These are phyloP conservation scores for Bufo bufo DNA, from an alignment of 2,113 vertebrate species.

Conservation along the genomic window DNA sequence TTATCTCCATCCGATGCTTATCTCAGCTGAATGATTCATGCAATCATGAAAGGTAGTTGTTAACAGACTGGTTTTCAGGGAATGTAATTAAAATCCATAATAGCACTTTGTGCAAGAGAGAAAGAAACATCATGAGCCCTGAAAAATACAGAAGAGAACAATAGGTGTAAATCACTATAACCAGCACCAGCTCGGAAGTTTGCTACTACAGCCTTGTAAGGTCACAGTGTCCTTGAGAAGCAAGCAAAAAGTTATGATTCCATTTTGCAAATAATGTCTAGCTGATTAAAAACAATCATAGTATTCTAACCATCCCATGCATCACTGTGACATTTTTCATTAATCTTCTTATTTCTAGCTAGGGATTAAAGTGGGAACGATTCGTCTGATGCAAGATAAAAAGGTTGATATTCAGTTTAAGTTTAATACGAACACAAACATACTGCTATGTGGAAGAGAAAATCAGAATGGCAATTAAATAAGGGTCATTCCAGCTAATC, in stretches of 20 bases:
- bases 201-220: slow-evolving; percentile 52
- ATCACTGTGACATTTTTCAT: slow-evolving; percentile 61
- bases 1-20: slow-evolving; percentile 52
- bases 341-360: slow-evolving; percentile 62
- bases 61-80: slow-evolving; percentile 54
- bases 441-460: slow-evolving; percentile 18
- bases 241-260: slow-evolving; percentile 59
- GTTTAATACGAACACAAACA: slow-evolving; percentile 61
- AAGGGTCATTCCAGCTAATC: slow-evolving; percentile 42
- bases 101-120: slow-evolving; percentile 29
- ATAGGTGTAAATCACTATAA: slow-evolving; percentile 52
- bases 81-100: slow-evolving; percentile 57
- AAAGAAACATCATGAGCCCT: slow-evolving; percentile 37
- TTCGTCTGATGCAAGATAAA: slow-evolving; percentile 61
- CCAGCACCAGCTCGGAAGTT: slow-evolving; percentile 46
- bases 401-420: slow-evolving; percentile 53
- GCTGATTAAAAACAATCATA: slow-evolving; percentile 66
- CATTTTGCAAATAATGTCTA: slow-evolving; percentile 63
- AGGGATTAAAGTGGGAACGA: slow-evolving; percentile 63
- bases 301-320: slow-evolving; percentile 61
- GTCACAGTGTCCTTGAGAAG: slow-evolving; percentile 59
- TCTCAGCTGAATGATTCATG: slow-evolving; percentile 51
- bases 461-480: slow-evolving; percentile 49
- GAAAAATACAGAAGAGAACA: slow-evolving; percentile 13
- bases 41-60: slow-evolving; percentile 48